A percentile compares a stretch with the other conserved stretches of the same genome.
Evolutionary conservation across 2,888 invertebrate genomes (phyloP).

Genomic region (Helleia helle): DNA sequence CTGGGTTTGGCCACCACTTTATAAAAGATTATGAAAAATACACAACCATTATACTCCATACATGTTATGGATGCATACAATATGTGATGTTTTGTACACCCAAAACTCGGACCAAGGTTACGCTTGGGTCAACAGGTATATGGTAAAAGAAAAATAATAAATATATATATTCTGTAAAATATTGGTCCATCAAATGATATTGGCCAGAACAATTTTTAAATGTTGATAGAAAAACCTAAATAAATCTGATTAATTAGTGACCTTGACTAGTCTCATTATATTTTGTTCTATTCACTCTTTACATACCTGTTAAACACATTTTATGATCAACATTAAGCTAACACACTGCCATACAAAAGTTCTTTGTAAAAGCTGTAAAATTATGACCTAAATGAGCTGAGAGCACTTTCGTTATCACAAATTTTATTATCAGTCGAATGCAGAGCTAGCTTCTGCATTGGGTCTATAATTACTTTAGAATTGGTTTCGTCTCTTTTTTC

Average conservation of each 20-base stretch:
- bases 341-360: constrained; percentile 47
- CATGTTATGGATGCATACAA: constrained; percentile 15
- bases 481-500: constrained; percentile 38
- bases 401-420: constrained; percentile 71
- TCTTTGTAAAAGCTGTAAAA: constrained; percentile 47
- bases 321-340: constrained; percentile 34
- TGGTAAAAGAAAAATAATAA: neutral
- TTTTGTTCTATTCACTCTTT: constrained; percentile 16
- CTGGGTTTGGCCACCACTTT: constrained; percentile 18
- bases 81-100: constrained; percentile 11
- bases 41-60: constrained; percentile 21
- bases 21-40: constrained; percentile 23
- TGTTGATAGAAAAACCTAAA: neutral
- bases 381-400: constrained; percentile 66
- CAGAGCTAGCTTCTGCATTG: constrained; percentile 70
- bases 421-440: constrained; percentile 70
- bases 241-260: constrained; percentile 1
- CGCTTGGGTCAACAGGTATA: neutral
- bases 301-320: constrained; percentile 20
- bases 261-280: constrained; percentile 23
- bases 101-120: neutral
- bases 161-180: neutral
- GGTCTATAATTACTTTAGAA: constrained; percentile 65
- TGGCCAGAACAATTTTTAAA: neutral
- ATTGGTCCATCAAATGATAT: constrained; percentile 3